Evolutionary conservation across 2,113 vertebrate genomes (phyloP).

Genomic region (Neolamprologus fasciatus): DNA sequence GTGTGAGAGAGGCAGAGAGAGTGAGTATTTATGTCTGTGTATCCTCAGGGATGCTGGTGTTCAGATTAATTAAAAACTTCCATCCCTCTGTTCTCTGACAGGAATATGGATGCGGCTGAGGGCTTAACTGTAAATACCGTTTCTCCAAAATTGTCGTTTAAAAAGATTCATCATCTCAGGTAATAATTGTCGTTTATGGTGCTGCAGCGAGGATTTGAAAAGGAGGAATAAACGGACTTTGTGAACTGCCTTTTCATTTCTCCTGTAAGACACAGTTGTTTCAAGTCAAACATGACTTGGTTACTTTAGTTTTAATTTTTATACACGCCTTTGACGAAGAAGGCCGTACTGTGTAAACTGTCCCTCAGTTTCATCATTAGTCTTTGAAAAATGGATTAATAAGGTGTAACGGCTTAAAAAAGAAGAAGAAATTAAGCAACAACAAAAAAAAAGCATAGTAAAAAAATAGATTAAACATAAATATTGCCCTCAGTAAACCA

Average conservation of each 20-base stretch:
- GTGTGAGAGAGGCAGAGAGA: neutral
- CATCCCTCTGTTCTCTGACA: conserved; percentile 28
- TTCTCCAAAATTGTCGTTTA: conserved; percentile 11
- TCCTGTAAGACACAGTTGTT: neutral
- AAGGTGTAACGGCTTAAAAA: rapidly evolving
- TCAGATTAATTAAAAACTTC: conserved; percentile 54
- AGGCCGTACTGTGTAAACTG: neutral
- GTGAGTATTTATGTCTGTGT: neutral
- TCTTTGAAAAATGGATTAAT: neutral
- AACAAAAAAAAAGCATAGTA: neutral
- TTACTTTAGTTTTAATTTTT: neutral
- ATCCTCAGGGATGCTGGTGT: neutral
- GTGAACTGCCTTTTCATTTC: neutral
- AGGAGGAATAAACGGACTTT: neutral
- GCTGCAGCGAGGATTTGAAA: neutral
- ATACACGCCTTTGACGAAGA: neutral
- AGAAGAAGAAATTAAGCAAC: neutral
- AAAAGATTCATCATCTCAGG: conserved; percentile 3
- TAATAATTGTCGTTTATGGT: neutral
- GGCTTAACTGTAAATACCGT: conserved; percentile 29
- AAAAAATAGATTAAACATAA: neutral
- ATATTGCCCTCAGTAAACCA: neutral
- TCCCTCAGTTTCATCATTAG: neutral
- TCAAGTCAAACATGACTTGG: neutral
- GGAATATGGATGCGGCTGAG: conserved; percentile 14